These are phyloP conservation scores for Neotoxoptera formosana DNA, from an alignment of 1,140 invertebrate species.

Conservation along the genomic window DNA sequence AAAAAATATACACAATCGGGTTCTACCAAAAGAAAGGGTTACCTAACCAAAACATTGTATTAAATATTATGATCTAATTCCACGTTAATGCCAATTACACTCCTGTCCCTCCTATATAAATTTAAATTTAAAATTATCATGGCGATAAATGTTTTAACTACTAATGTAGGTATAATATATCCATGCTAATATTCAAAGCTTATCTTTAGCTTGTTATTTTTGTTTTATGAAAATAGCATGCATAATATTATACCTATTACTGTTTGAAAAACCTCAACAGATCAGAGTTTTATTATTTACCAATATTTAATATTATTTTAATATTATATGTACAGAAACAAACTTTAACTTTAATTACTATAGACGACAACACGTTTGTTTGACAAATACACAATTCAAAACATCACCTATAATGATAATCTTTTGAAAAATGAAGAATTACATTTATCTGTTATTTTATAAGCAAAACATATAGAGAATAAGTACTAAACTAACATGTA, in stretches of 20 bases:
- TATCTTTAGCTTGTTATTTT: neutral
- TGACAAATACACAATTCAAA: neutral
- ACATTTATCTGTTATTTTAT: neutral
- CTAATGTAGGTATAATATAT: neutral
- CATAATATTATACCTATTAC: neutral
- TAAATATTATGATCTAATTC: neutral
- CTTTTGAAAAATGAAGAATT: neutral
- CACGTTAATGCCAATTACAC: neutral
- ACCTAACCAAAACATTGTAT: neutral
- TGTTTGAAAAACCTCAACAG: neutral
- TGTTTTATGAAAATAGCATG: neutral
- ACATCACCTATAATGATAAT: fast-evolving
- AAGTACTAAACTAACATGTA: neutral
- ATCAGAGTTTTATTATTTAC: neutral
- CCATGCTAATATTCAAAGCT: neutral
- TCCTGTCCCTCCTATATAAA: neutral
- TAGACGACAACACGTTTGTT: neutral
- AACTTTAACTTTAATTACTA: no score
- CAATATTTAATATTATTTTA: neutral
- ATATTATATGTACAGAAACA: no score
- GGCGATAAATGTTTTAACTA: neutral
- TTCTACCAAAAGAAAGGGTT: neutral
- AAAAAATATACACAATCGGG: neutral
- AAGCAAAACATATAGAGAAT: neutral
- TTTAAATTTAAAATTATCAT: neutral